A percentile compares a stretch with the other conserved stretches of the same genome.
phyloP scores from a whole-genome alignment of 2,888 invertebrate genomes.

The Erynnis tages region DNA sequence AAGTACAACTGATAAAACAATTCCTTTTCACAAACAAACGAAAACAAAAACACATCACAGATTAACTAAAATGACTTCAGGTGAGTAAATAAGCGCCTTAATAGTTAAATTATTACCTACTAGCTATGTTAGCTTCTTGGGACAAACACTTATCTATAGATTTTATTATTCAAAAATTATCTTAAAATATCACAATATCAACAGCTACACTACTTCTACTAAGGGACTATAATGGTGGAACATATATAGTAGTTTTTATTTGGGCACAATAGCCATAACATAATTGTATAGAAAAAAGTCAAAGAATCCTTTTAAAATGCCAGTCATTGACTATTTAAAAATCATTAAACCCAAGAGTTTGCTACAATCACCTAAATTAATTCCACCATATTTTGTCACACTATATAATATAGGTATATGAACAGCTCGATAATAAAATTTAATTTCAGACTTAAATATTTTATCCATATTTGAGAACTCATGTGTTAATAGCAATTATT shows the following conservation, averaged over 20 bases:
- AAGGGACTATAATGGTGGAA: constrained; percentile 12
- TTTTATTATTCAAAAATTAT: constrained; percentile 52
- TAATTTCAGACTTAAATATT: constrained; percentile 19
- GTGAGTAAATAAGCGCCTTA: constrained; percentile 47
- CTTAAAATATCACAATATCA: constrained; percentile 78
- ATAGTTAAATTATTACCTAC: constrained; percentile 29
- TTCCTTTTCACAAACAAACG: constrained; percentile 59
- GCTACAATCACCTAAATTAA: background rate
- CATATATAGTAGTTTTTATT: background rate
- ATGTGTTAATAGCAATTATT: background rate
- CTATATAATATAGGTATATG: background rate
- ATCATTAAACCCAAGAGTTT: background rate
- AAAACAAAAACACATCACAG: constrained; percentile 61
- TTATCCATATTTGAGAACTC: constrained; percentile 2
- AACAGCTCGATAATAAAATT: constrained; percentile 8
- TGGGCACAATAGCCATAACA: too few relatives aligned
- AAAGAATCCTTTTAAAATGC: too few relatives aligned
- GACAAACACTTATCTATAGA: constrained; percentile 47
- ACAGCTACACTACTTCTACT: constrained; percentile 56
- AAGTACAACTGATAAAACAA: constrained; percentile 56
- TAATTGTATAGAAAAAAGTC: background rate
- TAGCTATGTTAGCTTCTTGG: constrained; percentile 57
- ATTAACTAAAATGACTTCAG: constrained; percentile 49
- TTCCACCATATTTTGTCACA: constrained; percentile 1
- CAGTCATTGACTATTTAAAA: too few relatives aligned